Base-by-base conservation (phyloP, 2,797 vertebrate genomes). In the Alca torda region DNA sequence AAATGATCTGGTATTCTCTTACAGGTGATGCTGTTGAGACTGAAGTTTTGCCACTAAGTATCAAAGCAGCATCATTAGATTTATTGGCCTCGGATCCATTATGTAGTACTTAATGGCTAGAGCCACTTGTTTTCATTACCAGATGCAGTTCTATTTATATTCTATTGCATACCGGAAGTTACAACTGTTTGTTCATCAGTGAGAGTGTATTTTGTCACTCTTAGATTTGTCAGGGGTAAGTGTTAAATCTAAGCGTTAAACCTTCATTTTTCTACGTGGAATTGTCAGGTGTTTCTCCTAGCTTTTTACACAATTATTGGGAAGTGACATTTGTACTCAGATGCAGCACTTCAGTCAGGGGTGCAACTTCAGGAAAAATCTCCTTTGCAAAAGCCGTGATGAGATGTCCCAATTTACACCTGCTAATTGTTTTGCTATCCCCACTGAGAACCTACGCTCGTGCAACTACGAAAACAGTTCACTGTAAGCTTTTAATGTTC, bases 61-160 rank as follows among this genome's bases (percentile, higher is more conserved):
- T 54, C 31, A 68, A 56, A 76, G 35, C 64, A 75, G 8, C 39
- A 33, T 82, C 26, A 2, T 37, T 76, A 11, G 48, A 70, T 92
- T 79, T 82, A 63, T 76, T 87, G 1, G 26, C 20, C 39, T 94
- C 10, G 7, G 75, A 51, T 67, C 56, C n/a, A 7, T 80, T 76
- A 25, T 68, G 43, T 53, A 11, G 28, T 76, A 39, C 39, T 60
- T 53, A 26, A 59, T 41, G 63, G 37, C 20, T 37, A 39, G 26
- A 90, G 45, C 48, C 60, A 26, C 30, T 93, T 70, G 28, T 77
- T 89, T 79, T 79, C 31, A 16, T 84, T 87, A 50, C 54, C 20
- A 72, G 13, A 74, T 90, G 53, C 50, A 68, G 53, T 87, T 95
- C 48, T 93, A 4, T 92, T 89, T 82, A 37, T 82, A 46, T 79